Evolutionary conservation across 2,888 invertebrate species (phyloP), one percentile per base, ranked within the genome.

Genomic region (Apeira syringaria): DNA sequence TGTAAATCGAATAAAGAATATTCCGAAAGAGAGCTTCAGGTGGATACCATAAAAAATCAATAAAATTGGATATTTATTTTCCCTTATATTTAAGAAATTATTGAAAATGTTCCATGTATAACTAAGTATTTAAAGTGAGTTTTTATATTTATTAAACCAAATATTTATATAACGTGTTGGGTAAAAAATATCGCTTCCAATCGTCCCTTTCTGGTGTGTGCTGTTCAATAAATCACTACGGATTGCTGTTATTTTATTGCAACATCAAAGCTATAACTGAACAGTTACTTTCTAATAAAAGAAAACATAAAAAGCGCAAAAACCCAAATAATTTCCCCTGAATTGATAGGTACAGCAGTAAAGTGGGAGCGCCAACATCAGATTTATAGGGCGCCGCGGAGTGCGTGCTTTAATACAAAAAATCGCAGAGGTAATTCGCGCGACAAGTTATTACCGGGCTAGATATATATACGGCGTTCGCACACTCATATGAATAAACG

Each of bases 341-440:
- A 82, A 84, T 82, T 81, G 82, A 82, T 82, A 74, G 71, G 74
- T 70, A 78, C 69, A 78, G 66, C 68, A 67, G 76, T 80, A 77
- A 79, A 85, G 77, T 77, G 78, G 77, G 78, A 70, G 74, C 73
- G 81, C 80, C 79, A 75, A 67, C 78, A 72, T 61, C 72, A 79
- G 80, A 88, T 87, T 86, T 88, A 88, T 86, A 75, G 71, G 86
- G 84, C 86, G 85, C 85, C 85, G 73, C 66, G 61, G 67, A 72
- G 75, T 79, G 83, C 75, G 84, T 80, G 80, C 76, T 77, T 82
- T 80, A 78, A 82, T 82, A 85, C 4, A 85, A 86, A 84, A 80
- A 80, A 82, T 72, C 79, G 77, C 76, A 79, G 78, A 84, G 85
- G 88, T 87, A 85, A 86, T 83, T 85, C 80, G 64, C 72, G 74